These are phyloP conservation scores for Lordiphosa andalusiaca DNA, from an alignment of 2,888 invertebrate genomes.

Conservation along the genomic window DNA sequence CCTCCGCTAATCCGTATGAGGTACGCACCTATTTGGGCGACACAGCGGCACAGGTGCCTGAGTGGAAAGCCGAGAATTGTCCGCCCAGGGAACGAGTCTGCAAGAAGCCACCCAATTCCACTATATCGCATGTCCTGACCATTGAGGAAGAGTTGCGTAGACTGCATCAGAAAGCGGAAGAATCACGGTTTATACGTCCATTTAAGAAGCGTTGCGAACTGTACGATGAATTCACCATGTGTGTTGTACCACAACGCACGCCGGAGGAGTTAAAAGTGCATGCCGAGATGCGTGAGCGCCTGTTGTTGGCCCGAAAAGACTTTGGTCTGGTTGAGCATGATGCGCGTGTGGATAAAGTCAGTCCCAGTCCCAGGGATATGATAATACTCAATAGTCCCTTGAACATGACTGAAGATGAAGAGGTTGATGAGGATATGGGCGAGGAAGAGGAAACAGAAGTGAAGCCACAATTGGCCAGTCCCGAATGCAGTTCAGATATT, in stretches of 20 bases:
- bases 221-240: slow-evolving; percentile 58
- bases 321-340: slow-evolving; percentile 57
- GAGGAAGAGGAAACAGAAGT: slow-evolving; percentile 51
- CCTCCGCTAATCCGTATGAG: slow-evolving; percentile 73
- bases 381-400: slow-evolving; percentile 67
- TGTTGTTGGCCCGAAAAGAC: slow-evolving; percentile 43
- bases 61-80: slow-evolving; percentile 63
- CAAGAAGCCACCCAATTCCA: slow-evolving; percentile 49
- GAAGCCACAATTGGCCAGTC: slow-evolving; percentile 62
- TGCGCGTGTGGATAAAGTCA: slow-evolving; percentile 35
- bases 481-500: slow-evolving; percentile 63
- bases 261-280: slow-evolving; percentile 58
- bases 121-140: slow-evolving; percentile 68
- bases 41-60: slow-evolving; percentile 25
- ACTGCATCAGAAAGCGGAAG: slow-evolving; percentile 63
- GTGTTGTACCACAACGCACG: slow-evolving; percentile 65
- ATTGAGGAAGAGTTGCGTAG: slow-evolving; percentile 73
- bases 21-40: slow-evolving; percentile 76
- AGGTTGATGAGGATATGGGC: slow-evolving; percentile 19
- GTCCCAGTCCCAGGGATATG: slow-evolving; percentile 53
- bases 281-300: slow-evolving; percentile 62
- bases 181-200: slow-evolving; percentile 60
- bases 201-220: slow-evolving; percentile 54
- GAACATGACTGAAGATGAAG: slow-evolving; percentile 49
- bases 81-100: slow-evolving; percentile 57